Percentiles rank a stretch among this genome's conserved stretches.
These are phyloP conservation scores for Heptranchias perlo DNA, from an alignment of 2,113 vertebrate species.

Conservation along the genomic window DNA sequence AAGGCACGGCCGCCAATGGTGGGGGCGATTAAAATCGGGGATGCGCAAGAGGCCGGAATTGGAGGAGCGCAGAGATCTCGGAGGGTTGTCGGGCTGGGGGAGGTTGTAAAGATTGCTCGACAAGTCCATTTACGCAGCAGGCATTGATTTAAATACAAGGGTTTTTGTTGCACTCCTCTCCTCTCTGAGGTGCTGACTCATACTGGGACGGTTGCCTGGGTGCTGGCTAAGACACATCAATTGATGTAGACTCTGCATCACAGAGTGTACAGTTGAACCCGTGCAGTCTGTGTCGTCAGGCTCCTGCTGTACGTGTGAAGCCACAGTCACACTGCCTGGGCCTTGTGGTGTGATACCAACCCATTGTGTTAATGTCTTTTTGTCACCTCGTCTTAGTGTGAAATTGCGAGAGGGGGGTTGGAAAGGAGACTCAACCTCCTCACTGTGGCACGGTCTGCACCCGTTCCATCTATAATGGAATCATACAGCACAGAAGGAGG, in stretches of 20 bases:
- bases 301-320: background rate
- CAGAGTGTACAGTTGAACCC: background rate
- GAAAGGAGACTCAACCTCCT: background rate
- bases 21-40: background rate
- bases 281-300: background rate
- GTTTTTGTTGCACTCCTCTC: background rate
- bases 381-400: background rate
- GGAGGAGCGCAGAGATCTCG: background rate
- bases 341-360: background rate
- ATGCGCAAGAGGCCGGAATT: background rate
- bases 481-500: background rate
- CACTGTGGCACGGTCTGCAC: background rate
- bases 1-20: background rate
- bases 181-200: background rate
- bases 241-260: background rate
- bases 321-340: background rate
- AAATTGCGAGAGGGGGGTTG: background rate
- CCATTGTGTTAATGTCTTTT: slow-evolving; percentile 2
- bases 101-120: background rate
- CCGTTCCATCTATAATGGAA: background rate
- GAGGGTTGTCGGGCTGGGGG: background rate
- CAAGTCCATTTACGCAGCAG: background rate
- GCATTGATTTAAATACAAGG: background rate
- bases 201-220: background rate
- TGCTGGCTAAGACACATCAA: background rate